Evolutionary conservation across 2,797 vertebrate species (phyloP).

Genomic region (Phoeniculus purpureus): DNA sequence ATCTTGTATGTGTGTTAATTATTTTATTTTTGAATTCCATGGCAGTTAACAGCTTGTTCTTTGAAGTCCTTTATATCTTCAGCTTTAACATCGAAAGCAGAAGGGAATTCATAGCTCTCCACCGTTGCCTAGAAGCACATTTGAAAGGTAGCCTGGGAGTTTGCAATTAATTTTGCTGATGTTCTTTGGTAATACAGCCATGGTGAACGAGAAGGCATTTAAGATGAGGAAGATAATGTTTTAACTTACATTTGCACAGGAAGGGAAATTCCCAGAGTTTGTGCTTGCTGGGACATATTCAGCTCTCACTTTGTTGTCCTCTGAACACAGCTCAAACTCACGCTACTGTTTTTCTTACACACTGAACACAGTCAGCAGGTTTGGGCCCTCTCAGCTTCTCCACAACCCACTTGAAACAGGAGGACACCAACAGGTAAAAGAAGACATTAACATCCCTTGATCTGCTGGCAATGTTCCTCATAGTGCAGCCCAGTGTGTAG

Average conservation of each 20-base stretch:
- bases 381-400: background rate
- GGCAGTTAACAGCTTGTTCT: background rate
- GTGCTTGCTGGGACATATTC: background rate
- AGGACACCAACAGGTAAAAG: background rate
- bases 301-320: background rate
- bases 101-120: background rate
- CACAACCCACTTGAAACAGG: background rate
- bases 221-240: conserved; percentile 1
- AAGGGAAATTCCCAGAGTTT: background rate
- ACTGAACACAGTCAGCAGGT: fast-evolving
- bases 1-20: background rate
- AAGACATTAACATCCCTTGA: background rate
- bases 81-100: background rate
- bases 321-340: background rate
- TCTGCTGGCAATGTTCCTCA: background rate
- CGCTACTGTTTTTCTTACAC: background rate
- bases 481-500: background rate
- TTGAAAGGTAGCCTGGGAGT: background rate
- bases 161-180: background rate
- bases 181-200: background rate
- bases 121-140: background rate
- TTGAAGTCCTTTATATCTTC: background rate
- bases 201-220: background rate
- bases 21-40: background rate
- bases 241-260: background rate